Evolutionary conservation across 1,140 invertebrate species (phyloP).

Genomic region (Uloborus diversus): DNA sequence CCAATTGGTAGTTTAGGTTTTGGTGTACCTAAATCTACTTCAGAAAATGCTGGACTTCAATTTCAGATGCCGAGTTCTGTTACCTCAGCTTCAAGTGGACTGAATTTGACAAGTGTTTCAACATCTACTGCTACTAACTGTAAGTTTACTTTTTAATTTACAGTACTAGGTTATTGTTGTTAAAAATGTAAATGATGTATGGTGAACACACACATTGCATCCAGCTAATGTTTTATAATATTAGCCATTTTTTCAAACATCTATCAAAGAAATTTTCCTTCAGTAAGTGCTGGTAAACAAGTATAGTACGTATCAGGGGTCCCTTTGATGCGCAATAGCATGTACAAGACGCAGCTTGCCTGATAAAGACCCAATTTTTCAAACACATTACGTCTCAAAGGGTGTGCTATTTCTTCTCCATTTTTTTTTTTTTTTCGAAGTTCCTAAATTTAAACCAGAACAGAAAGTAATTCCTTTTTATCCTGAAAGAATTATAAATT

Average conservation of each 20-base stretch:
- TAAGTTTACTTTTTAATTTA: neutral
- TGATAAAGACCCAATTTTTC: too few relatives aligned
- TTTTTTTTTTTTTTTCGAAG: too few relatives aligned
- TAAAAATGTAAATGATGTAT: neutral
- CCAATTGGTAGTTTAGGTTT: neutral
- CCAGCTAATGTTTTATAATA: neutral
- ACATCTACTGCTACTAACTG: neutral
- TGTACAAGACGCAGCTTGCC: too few relatives aligned
- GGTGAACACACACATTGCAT: neutral
- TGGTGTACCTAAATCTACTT: neutral
- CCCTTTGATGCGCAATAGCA: too few relatives aligned
- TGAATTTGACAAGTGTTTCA: neutral
- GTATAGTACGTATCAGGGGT: too few relatives aligned
- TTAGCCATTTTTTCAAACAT: neutral
- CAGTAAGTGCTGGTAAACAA: too few relatives aligned
- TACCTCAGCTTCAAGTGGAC: neutral
- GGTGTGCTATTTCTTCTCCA: too few relatives aligned
- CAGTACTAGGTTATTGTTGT: neutral
- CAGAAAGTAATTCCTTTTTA: too few relatives aligned
- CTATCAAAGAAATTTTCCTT: neutral
- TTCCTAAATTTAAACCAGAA: too few relatives aligned
- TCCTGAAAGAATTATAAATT: too few relatives aligned
- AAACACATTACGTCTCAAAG: too few relatives aligned
- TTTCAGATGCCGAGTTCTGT: conserved; percentile 3
- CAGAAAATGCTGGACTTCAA: neutral